phyloP scores from a whole-genome alignment of 2,113 vertebrate species.

The Actenoides lindsayi region DNA sequence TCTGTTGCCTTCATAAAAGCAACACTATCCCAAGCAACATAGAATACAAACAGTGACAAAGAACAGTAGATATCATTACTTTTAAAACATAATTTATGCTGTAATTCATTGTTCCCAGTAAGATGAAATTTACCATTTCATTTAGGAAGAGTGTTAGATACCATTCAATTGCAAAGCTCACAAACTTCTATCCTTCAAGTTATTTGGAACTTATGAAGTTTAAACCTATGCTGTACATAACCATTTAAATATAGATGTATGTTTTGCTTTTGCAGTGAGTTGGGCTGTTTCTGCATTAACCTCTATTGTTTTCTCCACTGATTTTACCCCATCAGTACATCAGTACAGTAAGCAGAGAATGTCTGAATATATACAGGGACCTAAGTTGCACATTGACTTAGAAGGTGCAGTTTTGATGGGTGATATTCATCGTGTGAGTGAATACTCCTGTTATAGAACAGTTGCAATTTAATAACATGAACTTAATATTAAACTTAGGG shows the following conservation, averaged over 20 bases:
- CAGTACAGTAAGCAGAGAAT: background rate
- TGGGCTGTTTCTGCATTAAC: background rate
- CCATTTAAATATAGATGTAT: background rate
- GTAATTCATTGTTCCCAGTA: background rate
- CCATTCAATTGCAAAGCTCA: background rate
- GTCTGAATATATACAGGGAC: background rate
- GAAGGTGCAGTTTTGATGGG: background rate
- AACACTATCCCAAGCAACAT: background rate
- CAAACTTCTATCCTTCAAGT: background rate
- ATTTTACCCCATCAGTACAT: background rate
- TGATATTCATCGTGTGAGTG: fast-evolving
- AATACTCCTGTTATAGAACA: background rate
- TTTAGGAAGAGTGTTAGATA: background rate
- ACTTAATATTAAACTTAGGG: background rate
- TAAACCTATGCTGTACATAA: background rate
- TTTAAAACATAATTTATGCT: background rate
- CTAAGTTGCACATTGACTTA: background rate
- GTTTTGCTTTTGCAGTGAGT: background rate
- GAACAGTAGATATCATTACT: background rate
- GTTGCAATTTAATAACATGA: background rate
- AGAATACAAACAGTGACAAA: background rate
- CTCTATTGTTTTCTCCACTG: background rate
- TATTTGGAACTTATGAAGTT: background rate
- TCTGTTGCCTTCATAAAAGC: background rate
- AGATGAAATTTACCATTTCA: background rate